Evolutionary conservation across 2,888 invertebrate species (phyloP).

Genomic region (Aelia acuminata): DNA sequence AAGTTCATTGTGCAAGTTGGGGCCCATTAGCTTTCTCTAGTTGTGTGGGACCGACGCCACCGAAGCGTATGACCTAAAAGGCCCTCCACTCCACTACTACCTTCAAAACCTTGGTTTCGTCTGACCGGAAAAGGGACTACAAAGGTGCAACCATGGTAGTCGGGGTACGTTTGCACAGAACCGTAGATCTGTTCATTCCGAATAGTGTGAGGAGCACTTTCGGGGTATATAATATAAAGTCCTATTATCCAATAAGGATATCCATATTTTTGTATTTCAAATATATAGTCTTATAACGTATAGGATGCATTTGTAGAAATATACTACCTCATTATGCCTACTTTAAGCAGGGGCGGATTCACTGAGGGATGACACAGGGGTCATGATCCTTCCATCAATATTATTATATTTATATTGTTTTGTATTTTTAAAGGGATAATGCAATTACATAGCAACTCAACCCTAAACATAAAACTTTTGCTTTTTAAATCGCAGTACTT

Average conservation of each 20-base stretch:
- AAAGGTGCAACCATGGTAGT: neutral
- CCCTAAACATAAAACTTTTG: too few species aligned
- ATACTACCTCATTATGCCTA: too few species aligned
- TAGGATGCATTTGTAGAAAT: too few species aligned
- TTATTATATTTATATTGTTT: too few species aligned
- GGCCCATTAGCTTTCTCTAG: constrained; percentile 15
- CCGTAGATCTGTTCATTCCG: neutral
- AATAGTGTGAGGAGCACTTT: neutral
- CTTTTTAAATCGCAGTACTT: too few species aligned
- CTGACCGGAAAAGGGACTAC: neutral
- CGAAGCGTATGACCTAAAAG: constrained; percentile 32
- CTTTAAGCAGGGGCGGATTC: too few species aligned
- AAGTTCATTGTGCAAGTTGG: constrained; percentile 35
- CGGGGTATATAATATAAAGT: neutral
- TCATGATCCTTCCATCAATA: too few species aligned
- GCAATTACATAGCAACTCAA: too few species aligned
- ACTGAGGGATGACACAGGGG: too few species aligned
- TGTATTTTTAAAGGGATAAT: too few species aligned
- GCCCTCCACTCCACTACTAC: neutral
- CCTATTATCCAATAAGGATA: neutral
- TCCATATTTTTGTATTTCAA: too few species aligned
- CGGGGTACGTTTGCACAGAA: neutral
- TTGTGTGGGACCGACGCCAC: neutral
- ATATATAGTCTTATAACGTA: too few species aligned
- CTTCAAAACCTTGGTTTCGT: neutral